phyloP scores from a whole-genome alignment of 2,797 vertebrate genomes.

The Phalanger gymnotis region DNA sequence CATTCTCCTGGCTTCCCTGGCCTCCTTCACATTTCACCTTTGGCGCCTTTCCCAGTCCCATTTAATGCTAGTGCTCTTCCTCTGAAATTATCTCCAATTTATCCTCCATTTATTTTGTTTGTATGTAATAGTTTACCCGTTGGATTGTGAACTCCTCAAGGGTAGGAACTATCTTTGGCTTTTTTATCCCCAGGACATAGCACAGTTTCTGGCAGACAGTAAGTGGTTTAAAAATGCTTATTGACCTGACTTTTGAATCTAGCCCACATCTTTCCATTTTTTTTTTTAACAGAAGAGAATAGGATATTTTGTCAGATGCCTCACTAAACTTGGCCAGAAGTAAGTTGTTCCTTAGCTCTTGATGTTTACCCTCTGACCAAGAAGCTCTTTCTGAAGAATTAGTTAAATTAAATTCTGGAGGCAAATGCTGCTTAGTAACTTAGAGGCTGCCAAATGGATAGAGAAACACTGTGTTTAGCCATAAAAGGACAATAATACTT shows the following conservation, averaged over 20 bases:
- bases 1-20: not conserved
- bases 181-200: not conserved
- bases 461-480: not conserved
- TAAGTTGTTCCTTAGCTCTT: not conserved
- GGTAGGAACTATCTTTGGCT: not conserved
- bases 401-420: not conserved
- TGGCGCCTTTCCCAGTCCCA: not conserved
- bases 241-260: not conserved
- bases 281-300: not conserved
- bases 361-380: not conserved
- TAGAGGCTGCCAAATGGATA: not conserved
- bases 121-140: not conserved
- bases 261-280: not conserved
- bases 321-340: not conserved
- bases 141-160: not conserved
- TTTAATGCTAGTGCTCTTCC: not conserved
- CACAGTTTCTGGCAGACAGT: not conserved
- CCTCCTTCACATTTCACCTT: not conserved
- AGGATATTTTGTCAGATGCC: not conserved
- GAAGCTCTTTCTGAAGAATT: conserved; percentile 36
- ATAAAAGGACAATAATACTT: not conserved
- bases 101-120: not conserved
- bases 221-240: not conserved
- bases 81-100: not conserved
- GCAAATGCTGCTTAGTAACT: not conserved